Conservation (phyloP, 2,113 vertebrate species). For the Reinhardtius hippoglossoides region DNA sequence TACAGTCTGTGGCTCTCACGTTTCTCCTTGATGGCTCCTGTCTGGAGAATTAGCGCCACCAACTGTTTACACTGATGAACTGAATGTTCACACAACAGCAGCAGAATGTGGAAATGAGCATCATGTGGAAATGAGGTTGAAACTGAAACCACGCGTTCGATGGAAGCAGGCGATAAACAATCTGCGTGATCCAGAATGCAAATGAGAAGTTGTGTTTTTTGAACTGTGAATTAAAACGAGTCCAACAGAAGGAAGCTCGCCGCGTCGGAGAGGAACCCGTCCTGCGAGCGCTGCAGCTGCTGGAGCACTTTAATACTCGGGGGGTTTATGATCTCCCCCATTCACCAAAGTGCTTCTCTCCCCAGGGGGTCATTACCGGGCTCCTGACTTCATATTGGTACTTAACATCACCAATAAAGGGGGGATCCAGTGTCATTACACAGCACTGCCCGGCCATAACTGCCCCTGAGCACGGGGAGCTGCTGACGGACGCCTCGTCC, state of each 20-base stretch:
- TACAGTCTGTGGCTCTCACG: too few species aligned
- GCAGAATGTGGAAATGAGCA: too few species aligned
- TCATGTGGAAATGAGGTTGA: too few species aligned
- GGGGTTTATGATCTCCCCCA: conserved; percentile 65
- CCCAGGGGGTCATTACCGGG: conserved; percentile 71
- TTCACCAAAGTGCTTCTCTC: conserved; percentile 66
- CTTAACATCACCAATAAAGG: conserved; percentile 80
- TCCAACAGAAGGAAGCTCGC: background rate
- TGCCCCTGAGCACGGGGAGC: conserved; percentile 40
- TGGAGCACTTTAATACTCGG: conserved; percentile 65
- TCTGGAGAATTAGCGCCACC: too few species aligned
- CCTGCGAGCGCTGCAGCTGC: conserved; percentile 75
- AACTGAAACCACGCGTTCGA: too few species aligned
- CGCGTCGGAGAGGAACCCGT: conserved; percentile 62
- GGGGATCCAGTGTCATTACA: conserved; percentile 68
- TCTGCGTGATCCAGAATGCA: too few species aligned
- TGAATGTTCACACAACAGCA: too few species aligned
- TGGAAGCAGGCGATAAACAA: too few species aligned
- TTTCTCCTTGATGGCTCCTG: too few species aligned
- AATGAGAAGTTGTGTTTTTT: too few species aligned
- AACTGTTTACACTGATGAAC: too few species aligned
- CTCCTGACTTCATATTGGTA: conserved; percentile 76
- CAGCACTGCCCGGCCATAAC: conserved; percentile 37
- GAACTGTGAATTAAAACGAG: too few species aligned
- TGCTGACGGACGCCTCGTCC: conserved; percentile 47